Conservation (phyloP, 64 coral and sea anemone genomes). For the Astreopora myriophthalma region DNA sequence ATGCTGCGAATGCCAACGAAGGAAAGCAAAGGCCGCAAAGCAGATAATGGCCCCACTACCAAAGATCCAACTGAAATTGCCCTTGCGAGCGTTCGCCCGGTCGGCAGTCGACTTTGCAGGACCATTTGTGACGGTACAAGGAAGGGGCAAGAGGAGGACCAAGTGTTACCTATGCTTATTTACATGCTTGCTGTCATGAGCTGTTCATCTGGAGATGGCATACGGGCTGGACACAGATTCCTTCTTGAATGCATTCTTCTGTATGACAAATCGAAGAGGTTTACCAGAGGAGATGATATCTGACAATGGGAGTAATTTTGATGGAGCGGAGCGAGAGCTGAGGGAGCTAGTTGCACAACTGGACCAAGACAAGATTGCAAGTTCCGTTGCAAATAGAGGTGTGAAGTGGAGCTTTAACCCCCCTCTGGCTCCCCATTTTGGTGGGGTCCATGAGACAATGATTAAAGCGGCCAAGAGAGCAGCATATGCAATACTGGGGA, state of each 20-base stretch:
- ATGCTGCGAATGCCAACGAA: slow-evolving; percentile 32
- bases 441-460: slow-evolving; percentile 48
- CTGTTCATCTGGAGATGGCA: slow-evolving; percentile 52
- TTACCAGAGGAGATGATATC: slow-evolving; percentile 34
- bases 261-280: slow-evolving; percentile 39
- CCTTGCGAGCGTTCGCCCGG: slow-evolving; percentile 24
- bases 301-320: slow-evolving; percentile 56
- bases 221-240: no score
- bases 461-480: slow-evolving; percentile 56
- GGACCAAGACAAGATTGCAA: slow-evolving; percentile 39
- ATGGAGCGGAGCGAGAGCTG: slow-evolving; percentile 36
- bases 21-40: slow-evolving; percentile 2
- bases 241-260: slow-evolving; percentile 36
- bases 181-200: slow-evolving; percentile 24
- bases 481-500: slow-evolving; percentile 4
- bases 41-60: slow-evolving; percentile 60
- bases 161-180: slow-evolving; percentile 54
- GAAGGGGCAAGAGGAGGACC: slow-evolving; percentile 15
- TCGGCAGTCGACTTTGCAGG: slow-evolving; percentile 47
- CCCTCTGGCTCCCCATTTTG: slow-evolving; percentile 50
- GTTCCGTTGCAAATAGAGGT: slow-evolving; percentile 36
- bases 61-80: slow-evolving; percentile 17
- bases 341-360: slow-evolving; percentile 37
- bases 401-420: slow-evolving; percentile 55
- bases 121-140: slow-evolving; percentile 35